Evolutionary conservation across 2,113 vertebrate species (phyloP).

Genomic region (Thomomys bottae): DNA sequence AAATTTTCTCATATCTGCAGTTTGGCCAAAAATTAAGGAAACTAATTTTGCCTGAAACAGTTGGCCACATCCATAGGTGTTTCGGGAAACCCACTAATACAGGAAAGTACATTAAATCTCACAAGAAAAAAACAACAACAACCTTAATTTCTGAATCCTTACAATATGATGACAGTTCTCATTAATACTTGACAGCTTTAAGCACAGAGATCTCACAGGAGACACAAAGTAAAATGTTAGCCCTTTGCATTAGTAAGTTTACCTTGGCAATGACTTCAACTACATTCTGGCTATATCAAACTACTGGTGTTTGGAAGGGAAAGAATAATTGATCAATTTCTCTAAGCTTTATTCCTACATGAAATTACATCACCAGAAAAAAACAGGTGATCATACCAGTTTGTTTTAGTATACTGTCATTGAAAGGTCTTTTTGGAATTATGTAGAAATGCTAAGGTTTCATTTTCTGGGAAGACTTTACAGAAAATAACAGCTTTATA

Average conservation of each 20-base stretch:
- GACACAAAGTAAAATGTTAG: background rate
- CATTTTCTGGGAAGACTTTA: background rate
- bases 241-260: background rate
- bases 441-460: background rate
- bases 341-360: background rate
- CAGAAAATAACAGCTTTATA: background rate
- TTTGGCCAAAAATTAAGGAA: constrained; percentile 13
- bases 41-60: constrained; percentile 33
- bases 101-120: constrained; percentile 9
- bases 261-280: background rate
- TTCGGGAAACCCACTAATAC: background rate
- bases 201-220: background rate
- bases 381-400: background rate
- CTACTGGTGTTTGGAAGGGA: background rate
- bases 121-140: background rate
- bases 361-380: background rate
- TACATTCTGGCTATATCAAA: background rate
- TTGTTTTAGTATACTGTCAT: background rate
- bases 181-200: background rate
- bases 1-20: constrained; percentile 8
- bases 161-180: background rate
- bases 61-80: background rate
- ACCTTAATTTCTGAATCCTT: constrained; percentile 21
- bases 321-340: background rate
- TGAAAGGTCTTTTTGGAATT: background rate